phyloP scores from a whole-genome alignment of 1,140 invertebrate species.

The Cotesia vestalis region DNA sequence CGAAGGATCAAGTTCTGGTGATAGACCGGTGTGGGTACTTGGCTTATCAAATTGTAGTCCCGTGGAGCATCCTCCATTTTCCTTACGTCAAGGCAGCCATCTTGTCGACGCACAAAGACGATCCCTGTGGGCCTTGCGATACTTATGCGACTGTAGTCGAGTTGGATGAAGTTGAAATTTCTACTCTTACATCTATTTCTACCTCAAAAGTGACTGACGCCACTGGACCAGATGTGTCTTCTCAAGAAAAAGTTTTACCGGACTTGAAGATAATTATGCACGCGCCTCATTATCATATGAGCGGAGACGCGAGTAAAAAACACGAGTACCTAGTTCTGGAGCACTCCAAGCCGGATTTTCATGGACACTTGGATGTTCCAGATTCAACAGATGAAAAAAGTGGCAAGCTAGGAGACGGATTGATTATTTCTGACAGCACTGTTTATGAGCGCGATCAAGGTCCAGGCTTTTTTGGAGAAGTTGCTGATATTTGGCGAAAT shows the following conservation, averaged over 20 bases:
- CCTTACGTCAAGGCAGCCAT: conserved; percentile 62
- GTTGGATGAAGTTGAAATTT: not conserved
- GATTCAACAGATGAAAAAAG: not conserved
- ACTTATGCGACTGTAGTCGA: conserved; percentile 29
- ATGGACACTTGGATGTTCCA: conserved; percentile 46
- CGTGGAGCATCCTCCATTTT: conserved; percentile 61
- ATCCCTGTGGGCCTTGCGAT: conserved; percentile 57
- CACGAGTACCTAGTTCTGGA: conserved; percentile 52
- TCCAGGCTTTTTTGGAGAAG: conserved; percentile 54
- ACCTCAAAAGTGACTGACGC: not conserved
- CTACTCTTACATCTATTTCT: not conserved
- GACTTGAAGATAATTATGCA: conserved; percentile 49
- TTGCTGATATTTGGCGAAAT: conserved; percentile 51
- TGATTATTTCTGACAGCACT: conserved; percentile 25
- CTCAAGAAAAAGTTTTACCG: not conserved
- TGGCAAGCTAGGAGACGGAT: conserved; percentile 6
- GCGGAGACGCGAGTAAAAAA: conserved; percentile 37
- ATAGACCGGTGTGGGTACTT: conserved; percentile 59
- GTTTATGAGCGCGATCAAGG: conserved; percentile 48
- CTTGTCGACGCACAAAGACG: conserved; percentile 58
- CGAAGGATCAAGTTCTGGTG: conserved; percentile 54
- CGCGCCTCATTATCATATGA: conserved; percentile 51
- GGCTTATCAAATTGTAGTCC: conserved; percentile 58
- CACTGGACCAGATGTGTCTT: no score
- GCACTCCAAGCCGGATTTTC: conserved; percentile 44